Base-by-base conservation (phyloP, 1,140 invertebrate genomes). In the Zeugodacus cucurbitae region DNA sequence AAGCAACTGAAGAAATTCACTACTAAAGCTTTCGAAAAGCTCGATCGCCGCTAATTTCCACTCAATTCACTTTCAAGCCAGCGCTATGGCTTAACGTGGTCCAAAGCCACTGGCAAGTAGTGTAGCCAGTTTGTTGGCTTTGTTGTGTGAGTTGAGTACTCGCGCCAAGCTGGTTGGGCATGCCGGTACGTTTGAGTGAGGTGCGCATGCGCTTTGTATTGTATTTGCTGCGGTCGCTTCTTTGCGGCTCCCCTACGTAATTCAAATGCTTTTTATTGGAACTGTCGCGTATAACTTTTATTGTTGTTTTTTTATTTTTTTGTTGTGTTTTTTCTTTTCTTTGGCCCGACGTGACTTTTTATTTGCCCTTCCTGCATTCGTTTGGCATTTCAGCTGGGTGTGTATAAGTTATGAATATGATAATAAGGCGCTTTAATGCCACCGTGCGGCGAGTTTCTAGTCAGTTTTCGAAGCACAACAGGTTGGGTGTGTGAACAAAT, bases 1-100 rank as follows among this genome's bases (percentile, higher is more conserved):
- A 87, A 87, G 86, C 29, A 37, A 86, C n/a, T 82, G 22, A 82
- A 82, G 74, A 82, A 82, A 82, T 82, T 82, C 41, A 5, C n/a
- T 0, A 26, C 1, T 22, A 14, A 29, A 82, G 74, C 74, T 82
- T 82, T 82, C 8, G 17, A n/a, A 82, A 48, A 82, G 74, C 74
- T 82, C 44, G 41, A 29, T 22, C 11, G n/a, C 1, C 44, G 22
- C 22, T 2, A 4, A 82, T 48, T 82, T 26, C 37, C 74, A 82
- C 74, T 82, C 74, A 48, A 26, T 82, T 44, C 37, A 48, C 74
- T 82, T 82, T 48, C 11, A 82, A 54, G n/a, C 74, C 74, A 37
- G 2, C 22, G 22, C 34, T 37, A 34, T 3, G 3, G n/a, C 44
- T 44, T 48, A 82, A 37, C 34, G 34, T 74, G 34, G 20, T 32